Evolutionary conservation across 2,888 invertebrate genomes (phyloP).

Genomic region (Drosophila subsilvestris): DNA sequence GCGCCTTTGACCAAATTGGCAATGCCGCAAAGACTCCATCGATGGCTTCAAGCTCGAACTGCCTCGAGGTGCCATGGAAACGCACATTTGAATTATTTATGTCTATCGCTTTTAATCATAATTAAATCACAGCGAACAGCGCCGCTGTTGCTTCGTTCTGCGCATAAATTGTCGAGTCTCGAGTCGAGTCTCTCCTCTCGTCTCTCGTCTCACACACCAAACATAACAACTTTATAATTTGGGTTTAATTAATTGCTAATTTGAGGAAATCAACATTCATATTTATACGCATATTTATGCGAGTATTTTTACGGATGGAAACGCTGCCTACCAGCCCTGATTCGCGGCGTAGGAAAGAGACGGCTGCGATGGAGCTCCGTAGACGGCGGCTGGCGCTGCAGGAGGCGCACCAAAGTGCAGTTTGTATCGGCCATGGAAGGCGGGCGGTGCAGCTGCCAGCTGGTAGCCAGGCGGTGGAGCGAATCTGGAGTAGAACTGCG

Average conservation of each 20-base stretch:
- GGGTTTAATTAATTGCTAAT: conserved; percentile 69
- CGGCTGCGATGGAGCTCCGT: conserved; percentile 22
- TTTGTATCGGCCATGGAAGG: conserved; percentile 27
- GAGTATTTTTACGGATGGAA: background rate
- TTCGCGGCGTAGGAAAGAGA: conserved; percentile 13
- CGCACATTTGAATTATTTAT: conserved; percentile 35
- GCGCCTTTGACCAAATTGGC: conserved; percentile 42
- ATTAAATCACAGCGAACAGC: conserved; percentile 18
- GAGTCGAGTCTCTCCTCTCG: background rate
- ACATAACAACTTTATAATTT: conserved; percentile 52
- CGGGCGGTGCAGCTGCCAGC: conserved; percentile 4
- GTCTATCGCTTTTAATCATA: conserved; percentile 35
- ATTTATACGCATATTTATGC: conserved; percentile 27
- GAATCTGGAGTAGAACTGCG: conserved; percentile 22
- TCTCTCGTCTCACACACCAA: conserved; percentile 19
- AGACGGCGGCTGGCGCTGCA: conserved; percentile 31
- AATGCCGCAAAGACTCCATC: conserved; percentile 3
- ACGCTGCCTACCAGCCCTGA: conserved; percentile 47
- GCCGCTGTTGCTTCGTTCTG: conserved; percentile 35
- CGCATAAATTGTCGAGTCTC: conserved; percentile 43
- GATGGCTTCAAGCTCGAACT: background rate
- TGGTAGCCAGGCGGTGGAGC: conserved; percentile 25
- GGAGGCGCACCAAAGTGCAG: conserved; percentile 50
- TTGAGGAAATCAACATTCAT: conserved; percentile 64
- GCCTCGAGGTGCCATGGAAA: conserved; percentile 18